phyloP scores from a whole-genome alignment of 2,113 vertebrate species.

The Elgaria multicarinata region DNA sequence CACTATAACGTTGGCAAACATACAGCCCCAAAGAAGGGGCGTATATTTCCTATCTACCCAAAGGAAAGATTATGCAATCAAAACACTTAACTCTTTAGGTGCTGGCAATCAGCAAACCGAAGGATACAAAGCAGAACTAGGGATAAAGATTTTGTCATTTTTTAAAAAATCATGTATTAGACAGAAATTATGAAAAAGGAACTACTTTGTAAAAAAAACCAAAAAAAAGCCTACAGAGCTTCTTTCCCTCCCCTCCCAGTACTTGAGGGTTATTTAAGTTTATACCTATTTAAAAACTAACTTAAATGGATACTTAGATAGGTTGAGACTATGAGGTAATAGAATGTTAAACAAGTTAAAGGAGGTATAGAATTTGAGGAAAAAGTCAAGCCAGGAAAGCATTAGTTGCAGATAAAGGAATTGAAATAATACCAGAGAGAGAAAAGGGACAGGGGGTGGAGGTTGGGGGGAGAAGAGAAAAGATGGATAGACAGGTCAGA shows the following conservation, averaged over 20 bases:
- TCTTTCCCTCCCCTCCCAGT: neutral
- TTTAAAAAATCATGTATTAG: neutral
- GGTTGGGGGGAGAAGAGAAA: neutral
- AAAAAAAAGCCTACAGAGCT: neutral
- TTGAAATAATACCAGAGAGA: neutral
- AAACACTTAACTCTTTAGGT: slow-evolving; percentile 61
- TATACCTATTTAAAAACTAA: neutral
- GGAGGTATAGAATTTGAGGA: accelerated
- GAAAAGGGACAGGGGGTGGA: too few relatives aligned
- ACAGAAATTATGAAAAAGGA: neutral
- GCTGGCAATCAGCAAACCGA: accelerated
- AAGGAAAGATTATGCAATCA: slow-evolving; percentile 61
- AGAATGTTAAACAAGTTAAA: neutral
- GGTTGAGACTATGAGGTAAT: neutral
- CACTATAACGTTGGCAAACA: neutral
- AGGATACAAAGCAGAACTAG: neutral
- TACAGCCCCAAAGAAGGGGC: slow-evolving; percentile 46
- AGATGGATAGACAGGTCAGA: neutral
- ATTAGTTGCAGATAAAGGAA: neutral
- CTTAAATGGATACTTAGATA: neutral
- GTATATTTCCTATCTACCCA: slow-evolving; percentile 38
- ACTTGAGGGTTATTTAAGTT: neutral
- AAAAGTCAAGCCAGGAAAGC: neutral
- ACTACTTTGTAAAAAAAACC: slow-evolving; percentile 5
- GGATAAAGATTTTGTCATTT: accelerated